Conservation (phyloP, 1,140 invertebrate species). For the Drosophila fuyamai region DNA sequence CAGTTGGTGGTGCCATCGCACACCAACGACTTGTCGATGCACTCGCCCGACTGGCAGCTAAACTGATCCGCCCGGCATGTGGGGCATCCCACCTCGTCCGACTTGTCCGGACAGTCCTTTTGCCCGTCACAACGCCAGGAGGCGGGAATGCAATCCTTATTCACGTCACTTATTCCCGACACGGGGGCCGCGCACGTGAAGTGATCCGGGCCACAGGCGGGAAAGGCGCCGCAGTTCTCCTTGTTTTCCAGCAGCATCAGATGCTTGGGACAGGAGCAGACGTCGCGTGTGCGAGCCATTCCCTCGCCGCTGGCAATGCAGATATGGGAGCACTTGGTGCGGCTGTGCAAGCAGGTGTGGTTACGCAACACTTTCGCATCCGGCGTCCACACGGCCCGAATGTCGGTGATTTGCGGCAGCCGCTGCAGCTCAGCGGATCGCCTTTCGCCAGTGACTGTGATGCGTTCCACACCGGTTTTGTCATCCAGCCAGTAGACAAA, state of each 20-base stretch:
- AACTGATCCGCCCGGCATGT: slow-evolving; percentile 89
- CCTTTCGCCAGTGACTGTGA: slow-evolving; percentile 85
- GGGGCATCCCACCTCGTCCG: slow-evolving; percentile 91
- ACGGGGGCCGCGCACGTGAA: slow-evolving; percentile 89
- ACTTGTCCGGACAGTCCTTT: slow-evolving; percentile 91
- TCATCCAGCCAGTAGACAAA: slow-evolving; percentile 94
- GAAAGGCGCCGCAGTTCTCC: slow-evolving; percentile 89
- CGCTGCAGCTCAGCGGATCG: slow-evolving; percentile 85
- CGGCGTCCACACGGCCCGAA: slow-evolving; percentile 86
- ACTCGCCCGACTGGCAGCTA: slow-evolving; percentile 90
- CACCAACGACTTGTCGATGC: slow-evolving; percentile 89
- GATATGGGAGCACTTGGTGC: slow-evolving; percentile 84
- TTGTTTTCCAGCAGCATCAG: slow-evolving; percentile 89
- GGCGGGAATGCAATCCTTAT: slow-evolving; percentile 92
- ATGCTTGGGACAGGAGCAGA: slow-evolving; percentile 92
- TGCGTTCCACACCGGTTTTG: slow-evolving; percentile 86
- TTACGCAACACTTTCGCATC: slow-evolving; percentile 74
- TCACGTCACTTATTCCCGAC: slow-evolving; percentile 71
- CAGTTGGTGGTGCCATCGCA: slow-evolving; percentile 92
- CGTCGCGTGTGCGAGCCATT: slow-evolving; percentile 83
- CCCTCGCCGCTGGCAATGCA: slow-evolving; percentile 89
- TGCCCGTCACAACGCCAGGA: slow-evolving; percentile 88
- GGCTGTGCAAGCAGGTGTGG: slow-evolving; percentile 77
- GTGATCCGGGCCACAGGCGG: slow-evolving; percentile 91
- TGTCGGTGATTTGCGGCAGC: slow-evolving; percentile 87